Evolutionary conservation across 2,888 invertebrate species (phyloP), one percentile per base, ranked within the genome.

Genomic region (Urechis unicinctus): DNA sequence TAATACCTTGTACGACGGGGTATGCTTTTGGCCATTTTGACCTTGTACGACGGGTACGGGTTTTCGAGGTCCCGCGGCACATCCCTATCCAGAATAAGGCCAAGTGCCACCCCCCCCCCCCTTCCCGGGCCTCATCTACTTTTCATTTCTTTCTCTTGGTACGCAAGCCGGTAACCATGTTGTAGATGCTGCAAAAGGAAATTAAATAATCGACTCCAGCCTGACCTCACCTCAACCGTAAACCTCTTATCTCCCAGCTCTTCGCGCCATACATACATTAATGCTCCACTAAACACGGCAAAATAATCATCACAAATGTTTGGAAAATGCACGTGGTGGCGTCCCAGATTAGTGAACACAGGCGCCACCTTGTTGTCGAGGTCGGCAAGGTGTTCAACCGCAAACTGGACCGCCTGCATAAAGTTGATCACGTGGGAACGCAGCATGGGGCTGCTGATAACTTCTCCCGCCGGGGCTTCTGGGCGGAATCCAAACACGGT

Each of bases 301-400:
- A 46, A 53, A 29, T 51, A 53, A n/a, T 53, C 48, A 6, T n/a
- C 29, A 2, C 31, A 28, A n/a, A 53, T n/a, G 49, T 29, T 21
- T 13, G n/a, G 17, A 24, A 53, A 50, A 36, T 28, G 21, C 30
- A 53, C 22, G 50, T 53, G 53, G 9, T 29, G 28, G 21, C 25
- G 21, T 50, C 53, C 53, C 4, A 53, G 53, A 26, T 49, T 49
- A 31, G 51, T 25, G 49, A 53, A 49, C 6, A 51, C 47, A 3
- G 50, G 49, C 5, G 50, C 21, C 22, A 53, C 30, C 29, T 21
- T 4, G 22, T 13, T 22, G 6, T 53, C 50, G 3, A 53, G 45
- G 22, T 53, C 53, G 2, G 52, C 53, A 26, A 53, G 25, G 48
- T 51, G 45, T 30, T 53, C 3, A 1, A 53, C 53, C 17, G 53